Base-by-base conservation (phyloP, 2,113 vertebrate species). In the Myiozetetes cayanensis region DNA sequence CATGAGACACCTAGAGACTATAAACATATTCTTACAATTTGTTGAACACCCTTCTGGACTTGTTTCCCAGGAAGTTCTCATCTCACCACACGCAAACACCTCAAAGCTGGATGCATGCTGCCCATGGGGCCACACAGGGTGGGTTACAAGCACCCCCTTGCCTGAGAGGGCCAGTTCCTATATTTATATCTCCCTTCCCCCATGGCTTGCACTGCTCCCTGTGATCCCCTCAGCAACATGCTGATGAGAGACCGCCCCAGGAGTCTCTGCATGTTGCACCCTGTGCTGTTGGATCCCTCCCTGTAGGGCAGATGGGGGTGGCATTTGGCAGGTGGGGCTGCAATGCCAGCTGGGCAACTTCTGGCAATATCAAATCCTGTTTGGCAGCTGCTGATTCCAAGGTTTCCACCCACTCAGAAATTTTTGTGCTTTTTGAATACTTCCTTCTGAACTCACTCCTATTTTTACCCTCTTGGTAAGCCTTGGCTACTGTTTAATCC, bases 101-200 rank as follows among this genome's bases (percentile, higher is more conserved):
- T 72, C 43, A 6, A 21, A 37, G 50, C 18, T 30, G 52, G 63
- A 21, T n/a, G 31, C 17, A 2, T 12, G 27, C 41, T 49, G 11
- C 11, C 43, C 0, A 0, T 2, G 1, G 72, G 50, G n/a, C 53
- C 21, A 9, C 1, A 0, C 10, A 1, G 16, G 1, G 10, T 4
- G 7, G 33, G 9, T 81, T 63, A 43, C 30, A 22, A 33, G 19
- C 23, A 47, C 8, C 21, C 9, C 9, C 7, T 59, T 59, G 67
- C 14, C 35, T 59, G 9, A 8, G n/a, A 35, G 21, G 17, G n/a
- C 39, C 41, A 2, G 14, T 50, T 77, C 23, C 47, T 37, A 0
- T 33, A n/a, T 28, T 71, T 24, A 59, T 23, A 39, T 0, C 30
- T 70, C 0, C n/a, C 12, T 23, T 8, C 0, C 28, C 4, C 4